Evolutionary conservation across 1,140 invertebrate species (phyloP), one percentile per base, ranked within the genome.

Genomic region (Drosophila rhopaloa): DNA sequence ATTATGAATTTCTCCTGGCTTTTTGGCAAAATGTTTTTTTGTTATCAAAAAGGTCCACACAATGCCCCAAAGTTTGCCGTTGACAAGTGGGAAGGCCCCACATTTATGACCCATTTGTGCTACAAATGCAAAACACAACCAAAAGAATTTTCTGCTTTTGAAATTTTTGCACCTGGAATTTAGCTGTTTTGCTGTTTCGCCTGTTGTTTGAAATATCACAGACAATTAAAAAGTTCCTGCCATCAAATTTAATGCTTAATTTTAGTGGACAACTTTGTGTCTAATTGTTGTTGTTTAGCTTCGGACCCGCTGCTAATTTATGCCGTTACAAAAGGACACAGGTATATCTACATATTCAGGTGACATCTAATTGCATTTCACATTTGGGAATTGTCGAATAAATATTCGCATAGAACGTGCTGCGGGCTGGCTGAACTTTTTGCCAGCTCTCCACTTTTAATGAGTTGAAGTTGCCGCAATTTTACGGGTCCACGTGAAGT

Each of bases 171-270:
- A 50, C 35, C 24, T 63, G 59, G 5, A 47, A 32, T 48, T 41
- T n/a, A 29, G 35, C 10, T 14, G 19, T 48, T 41, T 10, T 19
- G 35, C 8, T 13, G 19, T 29, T 41, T 59, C 27, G 27, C 5
- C 19, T 27, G 43, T 48, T 71, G 37, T 41, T 76, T 62, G 29
- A 78, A 59, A 59, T 65, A 78, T 79, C 54, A 32, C 59, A 65
- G 57, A 61, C 63, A 60, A 79, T 71, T 76, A 60, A 65, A 67
- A 80, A 80, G 55, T 74, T 65, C 24, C 19, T 24, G 58, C 76
- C 67, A 83, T 84, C 74, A 77, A 83, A 84, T 60, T 51, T 76
- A 80, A 84, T 80, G 76, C 58, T 48, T 67, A 79, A 76, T 72
- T 84, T 83, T 59, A 83, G 81, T 72, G 71, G 54, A 48, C 27